Evolutionary conservation across 2,888 invertebrate species (phyloP).

Genomic region (Molorchus minor): DNA sequence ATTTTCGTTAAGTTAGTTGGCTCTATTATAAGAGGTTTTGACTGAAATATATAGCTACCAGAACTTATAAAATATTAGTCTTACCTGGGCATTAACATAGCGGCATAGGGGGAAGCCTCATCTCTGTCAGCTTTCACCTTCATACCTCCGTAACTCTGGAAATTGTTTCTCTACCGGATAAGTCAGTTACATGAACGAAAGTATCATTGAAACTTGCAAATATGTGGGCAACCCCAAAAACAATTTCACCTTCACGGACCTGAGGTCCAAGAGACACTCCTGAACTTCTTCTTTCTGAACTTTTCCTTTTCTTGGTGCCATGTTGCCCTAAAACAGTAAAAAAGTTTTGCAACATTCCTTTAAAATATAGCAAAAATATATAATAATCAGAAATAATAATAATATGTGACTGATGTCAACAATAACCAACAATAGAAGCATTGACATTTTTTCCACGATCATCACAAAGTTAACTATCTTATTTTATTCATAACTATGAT

Average conservation of each 20-base stretch:
- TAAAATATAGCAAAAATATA: too few species aligned
- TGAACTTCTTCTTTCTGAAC: constrained; percentile 96
- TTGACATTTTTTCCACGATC: constrained; percentile 19
- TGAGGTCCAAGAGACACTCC: constrained; percentile 94
- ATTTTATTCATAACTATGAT: too few species aligned
- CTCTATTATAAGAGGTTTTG: too few species aligned
- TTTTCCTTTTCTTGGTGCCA: constrained; percentile 99
- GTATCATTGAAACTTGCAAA: constrained; percentile 99
- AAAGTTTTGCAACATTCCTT: background rate
- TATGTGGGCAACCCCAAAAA: constrained; percentile 99
- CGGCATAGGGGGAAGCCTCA: constrained; percentile 99
- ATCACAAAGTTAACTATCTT: constrained; percentile 3
- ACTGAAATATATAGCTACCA: too few species aligned
- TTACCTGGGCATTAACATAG: constrained; percentile 99
- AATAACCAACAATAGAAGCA: constrained; percentile 14
- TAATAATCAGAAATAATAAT: too few species aligned
- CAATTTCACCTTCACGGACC: constrained; percentile 95
- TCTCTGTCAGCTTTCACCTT: constrained; percentile 99
- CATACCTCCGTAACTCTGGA: constrained; percentile 98
- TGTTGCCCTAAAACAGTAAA: constrained; percentile 59
- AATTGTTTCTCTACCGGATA: constrained; percentile 96
- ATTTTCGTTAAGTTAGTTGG: too few species aligned
- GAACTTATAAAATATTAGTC: constrained; percentile 28
- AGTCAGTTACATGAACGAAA: constrained; percentile 99
- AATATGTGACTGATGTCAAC: constrained; percentile 33